Base-by-base conservation (phyloP, 1,140 invertebrate species). In the Elymnias hypermnestra region DNA sequence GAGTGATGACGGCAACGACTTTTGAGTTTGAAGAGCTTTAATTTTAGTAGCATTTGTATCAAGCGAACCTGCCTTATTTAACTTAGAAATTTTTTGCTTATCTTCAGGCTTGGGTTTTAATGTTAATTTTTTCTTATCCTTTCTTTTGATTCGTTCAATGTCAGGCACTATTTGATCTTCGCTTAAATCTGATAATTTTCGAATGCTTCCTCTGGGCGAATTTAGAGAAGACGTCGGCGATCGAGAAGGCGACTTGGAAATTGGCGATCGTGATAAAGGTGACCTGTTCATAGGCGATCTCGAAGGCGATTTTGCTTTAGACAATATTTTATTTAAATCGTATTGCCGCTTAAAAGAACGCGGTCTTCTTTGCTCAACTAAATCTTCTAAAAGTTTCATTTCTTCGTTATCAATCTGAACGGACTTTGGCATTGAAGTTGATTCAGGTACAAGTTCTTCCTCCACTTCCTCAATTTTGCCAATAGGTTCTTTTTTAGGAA, bases 161-260 rank as follows among this genome's bases (percentile, higher is more conserved):
- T 90, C 89, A 9, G 89, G 89, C 2, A 90, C 89, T 53, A 89
- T 90, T 74, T 89, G 89, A 66, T 89, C 89, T 71, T 88, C 87
- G 56, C 83, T 85, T 35, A 87, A 67, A 63, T 88, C 85, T 15
- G 86, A 86, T 41, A 87, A 54, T 55, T 87, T 87, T 43, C 86
- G 68, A 12, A 86, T 83, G 61, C 84, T 87, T 18, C 85, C 86
- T 58, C 86, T 65, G 15, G 86, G 86, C 12, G 86, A 87, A 57
- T 87, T 87, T 17, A 87, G 56, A 2, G 84, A 87, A 7, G 86
- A 87, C 8, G 83, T 86, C 9, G 86, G 86, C 7, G 86, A 87
- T 25, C 86, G 63, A 8, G 83, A 87, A 19, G 86, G 86, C 17
- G 86, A 87, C 57, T 87, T 87, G 9, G 84, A 87, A 37, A 87